A percentile compares a stretch with the other conserved stretches of the same genome.
Conservation (phyloP, 2,888 invertebrate genomes). For the Drosophila trichaetosa region DNA sequence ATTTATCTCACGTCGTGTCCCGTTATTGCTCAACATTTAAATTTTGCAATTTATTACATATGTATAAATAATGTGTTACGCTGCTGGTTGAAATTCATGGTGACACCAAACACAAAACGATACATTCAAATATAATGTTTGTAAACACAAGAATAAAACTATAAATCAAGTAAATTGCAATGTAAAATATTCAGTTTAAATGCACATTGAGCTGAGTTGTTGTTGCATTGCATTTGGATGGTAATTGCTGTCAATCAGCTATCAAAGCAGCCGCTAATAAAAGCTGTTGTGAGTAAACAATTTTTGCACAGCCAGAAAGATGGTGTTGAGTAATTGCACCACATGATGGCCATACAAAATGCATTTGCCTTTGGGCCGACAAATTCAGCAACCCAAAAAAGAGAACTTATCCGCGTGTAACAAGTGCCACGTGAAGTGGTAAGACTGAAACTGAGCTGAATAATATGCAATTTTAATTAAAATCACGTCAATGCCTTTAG, state of each 20-base stretch:
- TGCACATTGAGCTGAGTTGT: not conserved
- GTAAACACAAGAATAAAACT: not conserved
- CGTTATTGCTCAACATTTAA: slow-evolving; percentile 44
- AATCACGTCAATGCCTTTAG: slow-evolving; percentile 2
- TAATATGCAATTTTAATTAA: slow-evolving; percentile 21
- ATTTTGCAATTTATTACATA: slow-evolving; percentile 18
- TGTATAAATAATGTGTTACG: slow-evolving; percentile 5
- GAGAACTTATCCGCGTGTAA: not conserved
- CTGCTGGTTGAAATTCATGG: not conserved
- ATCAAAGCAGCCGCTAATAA: slow-evolving; percentile 18
- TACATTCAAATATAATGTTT: not conserved
- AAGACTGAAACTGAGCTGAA: not conserved
- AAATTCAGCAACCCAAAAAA: not conserved
- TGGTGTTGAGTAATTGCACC: not conserved
- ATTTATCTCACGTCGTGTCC: slow-evolving; percentile 56
- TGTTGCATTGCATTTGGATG: not conserved
- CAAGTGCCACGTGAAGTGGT: not conserved
- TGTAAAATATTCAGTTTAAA: not conserved
- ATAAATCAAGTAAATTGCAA: slow-evolving; percentile 1
- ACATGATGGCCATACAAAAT: slow-evolving; percentile 7
- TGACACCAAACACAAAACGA: not conserved
- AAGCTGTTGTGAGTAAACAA: slow-evolving; percentile 3
- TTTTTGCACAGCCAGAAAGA: not conserved
- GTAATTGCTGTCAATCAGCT: slow-evolving; percentile 15
- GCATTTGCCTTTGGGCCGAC: not conserved